A percentile compares a stretch with the other conserved stretches of the same genome.
phyloP scores from a whole-genome alignment of 1,140 invertebrate genomes.

The Bathynomus jamesi region DNA sequence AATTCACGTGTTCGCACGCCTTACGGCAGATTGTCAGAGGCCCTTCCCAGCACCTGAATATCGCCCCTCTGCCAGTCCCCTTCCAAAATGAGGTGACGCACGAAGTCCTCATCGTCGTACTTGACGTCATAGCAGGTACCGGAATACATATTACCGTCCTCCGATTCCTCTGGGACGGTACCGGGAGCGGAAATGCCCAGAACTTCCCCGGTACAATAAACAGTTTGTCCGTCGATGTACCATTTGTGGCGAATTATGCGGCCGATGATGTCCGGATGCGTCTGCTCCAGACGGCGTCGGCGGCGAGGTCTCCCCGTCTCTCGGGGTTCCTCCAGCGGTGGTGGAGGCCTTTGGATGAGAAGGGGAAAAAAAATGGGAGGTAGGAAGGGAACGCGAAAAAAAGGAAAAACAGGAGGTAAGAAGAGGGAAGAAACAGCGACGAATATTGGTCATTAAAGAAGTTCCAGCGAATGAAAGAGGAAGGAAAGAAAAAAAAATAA shows the following conservation, averaged over 20 bases:
- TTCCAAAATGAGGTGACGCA: constrained; percentile 32
- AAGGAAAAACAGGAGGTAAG: not conserved
- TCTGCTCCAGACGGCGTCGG: constrained; percentile 28
- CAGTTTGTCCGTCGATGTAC: constrained; percentile 34
- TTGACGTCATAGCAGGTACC: constrained; percentile 35
- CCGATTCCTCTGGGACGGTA: constrained; percentile 33
- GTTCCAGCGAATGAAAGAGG: too few relatives aligned
- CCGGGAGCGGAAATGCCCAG: constrained; percentile 35
- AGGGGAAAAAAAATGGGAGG: not conserved
- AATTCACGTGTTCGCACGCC: too few relatives aligned
- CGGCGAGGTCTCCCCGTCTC: constrained; percentile 29
- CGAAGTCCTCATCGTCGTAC: constrained; percentile 36
- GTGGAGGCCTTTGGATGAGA: constrained; percentile 18
- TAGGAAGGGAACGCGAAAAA: not conserved
- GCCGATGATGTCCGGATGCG: constrained; percentile 27
- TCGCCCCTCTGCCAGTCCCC: constrained; percentile 37
- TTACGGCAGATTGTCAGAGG: not conserved
- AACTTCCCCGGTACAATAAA: constrained; percentile 31
- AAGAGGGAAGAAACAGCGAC: too few relatives aligned
- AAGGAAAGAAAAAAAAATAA: too few relatives aligned
- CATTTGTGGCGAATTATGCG: constrained; percentile 33
- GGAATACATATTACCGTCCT: constrained; percentile 24
- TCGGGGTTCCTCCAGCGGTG: constrained; percentile 25
- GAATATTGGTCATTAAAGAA: too few relatives aligned
- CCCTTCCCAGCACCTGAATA: constrained; percentile 25